Base-by-base conservation (phyloP, 2,113 vertebrate species). In the Eira barbara region DNA sequence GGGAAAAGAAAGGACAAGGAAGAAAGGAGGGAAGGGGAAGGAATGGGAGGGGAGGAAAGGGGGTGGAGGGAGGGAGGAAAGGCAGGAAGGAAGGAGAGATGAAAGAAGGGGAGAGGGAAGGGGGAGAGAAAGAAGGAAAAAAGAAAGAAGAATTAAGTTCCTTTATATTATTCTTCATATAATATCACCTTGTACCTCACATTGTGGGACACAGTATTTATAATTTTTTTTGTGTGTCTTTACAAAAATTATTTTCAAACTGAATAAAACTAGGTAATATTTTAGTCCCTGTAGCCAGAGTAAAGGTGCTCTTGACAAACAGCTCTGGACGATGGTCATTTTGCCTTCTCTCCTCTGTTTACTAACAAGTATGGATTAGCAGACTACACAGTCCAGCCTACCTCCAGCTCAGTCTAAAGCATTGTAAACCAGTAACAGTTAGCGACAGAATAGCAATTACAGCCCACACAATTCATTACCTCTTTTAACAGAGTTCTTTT, bases 391-490 rank as follows among this genome's bases (percentile, higher is more conserved):
- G 45, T 29, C 47, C 63, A 87, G 67, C 89, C 71, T 73, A 94
- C 59, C 84, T 84, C 52, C 45, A 83, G 69, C 20, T 95, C 39
- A 39, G 63, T 85, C 14, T 23, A 52, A 95, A 94, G 92, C 49
- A 42, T 14, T 92, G 18, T 61, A 96, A 96, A 23, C 89, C 78
- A 84, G 86, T 65, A 83, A 96, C 78, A 94, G 61, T 96, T 96
- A 95, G 45, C 0, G 0, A 97, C 94, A 97, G 94, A 82, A 97
- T 84, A 95, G 92, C 97, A 98, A 98, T 97, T 97, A 98, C n/a
- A 97, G 87, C 94, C 97, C 81, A 95, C 94, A 94, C 94, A 85
- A 97, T 96, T 97, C 96, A 97, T 97, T 97, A 97, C 80, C 89
- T 63, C 74, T 63, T 95, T 96, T 92, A 96, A 84, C 47, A 85